Percentiles rank a stretch among this genome's conserved stretches.
phyloP scores from a whole-genome alignment of 2,113 vertebrate species.

The Stigmatopora nigra region DNA sequence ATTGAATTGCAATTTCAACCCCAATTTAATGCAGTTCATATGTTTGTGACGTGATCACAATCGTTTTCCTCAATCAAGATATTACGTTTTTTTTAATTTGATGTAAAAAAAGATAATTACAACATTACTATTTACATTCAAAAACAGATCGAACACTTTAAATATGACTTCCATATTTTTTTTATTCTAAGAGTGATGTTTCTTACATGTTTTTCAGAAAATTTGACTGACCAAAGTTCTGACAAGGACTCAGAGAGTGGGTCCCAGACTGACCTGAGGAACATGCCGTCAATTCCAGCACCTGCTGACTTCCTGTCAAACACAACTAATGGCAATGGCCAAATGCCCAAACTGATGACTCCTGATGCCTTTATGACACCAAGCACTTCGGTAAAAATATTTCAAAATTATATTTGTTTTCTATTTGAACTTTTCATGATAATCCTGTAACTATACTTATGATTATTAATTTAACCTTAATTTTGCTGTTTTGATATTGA shows the following conservation, averaged over 20 bases:
- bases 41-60: too few relatives aligned
- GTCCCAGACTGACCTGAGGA: conserved; percentile 81
- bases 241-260: conserved; percentile 77
- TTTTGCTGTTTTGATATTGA: too few relatives aligned
- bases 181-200: not conserved
- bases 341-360: conserved; percentile 92
- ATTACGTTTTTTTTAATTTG: too few relatives aligned
- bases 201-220: conserved; percentile 77
- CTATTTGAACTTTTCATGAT: not conserved
- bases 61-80: too few relatives aligned
- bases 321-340: conserved; percentile 51
- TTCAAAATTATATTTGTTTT: conserved; percentile 1
- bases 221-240: conserved; percentile 79
- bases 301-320: conserved; percentile 84
- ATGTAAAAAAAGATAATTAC: too few relatives aligned
- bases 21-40: too few relatives aligned
- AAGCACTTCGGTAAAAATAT: conserved; percentile 77
- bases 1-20: not conserved
- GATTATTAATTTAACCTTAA: too few relatives aligned
- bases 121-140: too few relatives aligned
- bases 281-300: conserved; percentile 79
- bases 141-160: not conserved
- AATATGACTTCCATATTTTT: too few relatives aligned
- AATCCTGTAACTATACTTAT: too few relatives aligned
- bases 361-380: conserved; percentile 97